Evolutionary conservation across 1,140 invertebrate genomes (phyloP), one percentile per base, ranked within the genome.

Genomic region (Scylla paramamosain): DNA sequence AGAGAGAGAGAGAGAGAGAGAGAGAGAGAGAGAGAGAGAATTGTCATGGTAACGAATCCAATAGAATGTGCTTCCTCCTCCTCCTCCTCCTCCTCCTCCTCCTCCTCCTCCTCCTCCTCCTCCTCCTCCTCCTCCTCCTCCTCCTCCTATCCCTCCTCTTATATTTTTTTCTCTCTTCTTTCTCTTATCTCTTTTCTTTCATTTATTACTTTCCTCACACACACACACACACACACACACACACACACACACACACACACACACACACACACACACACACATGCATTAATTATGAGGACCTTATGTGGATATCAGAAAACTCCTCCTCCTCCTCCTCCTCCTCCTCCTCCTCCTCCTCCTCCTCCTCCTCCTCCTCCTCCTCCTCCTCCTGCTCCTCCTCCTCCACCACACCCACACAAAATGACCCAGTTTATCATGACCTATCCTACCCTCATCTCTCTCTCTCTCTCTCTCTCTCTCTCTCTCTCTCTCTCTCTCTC

Each of bases 401-500:
- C 20, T 59, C 52, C 52, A 4, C 52, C 52, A 16, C 10, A 16
- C 20, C 52, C n/a, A 14, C 83, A 4, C 4, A 14, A 28, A 20
- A 28, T 29, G 32, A 39, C 28, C 83, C n/a, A 86, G 83, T 39
- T 28, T 31, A 12, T 86, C 83, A 1, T 29, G 32, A 28, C 32
- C 83, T 86, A 86, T 20, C 28, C 28, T 28, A 39, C 32, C 12
- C 28, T 25, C 25, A n/a, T 39, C 89, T 52, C 29, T 14, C 14
- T 12, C 39, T 52, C 46, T 92, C 91, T 92, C 91, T 92, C 91
- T 92, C 91, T 92, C 91, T 92, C 91, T 92, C 91, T 92, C 91
- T 92, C 91, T 92, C 91, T 92, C 91, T 92, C 91, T 92, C 91
- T 92, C 91, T 92, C 91, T 82, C 67, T 92, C 45, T 45, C 31